Conservation (phyloP, 2,888 invertebrate genomes). For the Chesias legatella region DNA sequence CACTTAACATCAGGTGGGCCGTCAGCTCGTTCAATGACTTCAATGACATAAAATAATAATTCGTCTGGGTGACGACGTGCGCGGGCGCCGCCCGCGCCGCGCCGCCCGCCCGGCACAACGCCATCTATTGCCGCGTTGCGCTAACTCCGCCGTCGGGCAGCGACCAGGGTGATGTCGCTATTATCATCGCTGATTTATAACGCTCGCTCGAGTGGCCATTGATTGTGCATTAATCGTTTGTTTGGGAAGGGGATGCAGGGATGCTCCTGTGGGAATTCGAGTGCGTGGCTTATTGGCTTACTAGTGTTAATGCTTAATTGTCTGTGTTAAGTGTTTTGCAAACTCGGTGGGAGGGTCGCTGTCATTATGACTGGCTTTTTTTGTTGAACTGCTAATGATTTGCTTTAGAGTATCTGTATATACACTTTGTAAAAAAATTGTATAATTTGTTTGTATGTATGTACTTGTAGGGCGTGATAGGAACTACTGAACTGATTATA, state of each 20-base stretch:
- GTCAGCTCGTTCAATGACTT: no score
- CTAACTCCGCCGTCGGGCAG: slow-evolving; percentile 43
- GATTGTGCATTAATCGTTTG: slow-evolving; percentile 77
- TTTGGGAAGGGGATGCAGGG: slow-evolving; percentile 48
- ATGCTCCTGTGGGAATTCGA: slow-evolving; percentile 58
- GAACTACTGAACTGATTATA: no score
- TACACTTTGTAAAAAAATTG: no score
- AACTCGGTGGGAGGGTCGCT: slow-evolving; percentile 29
- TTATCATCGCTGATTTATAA: slow-evolving; percentile 60
- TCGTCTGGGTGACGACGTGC: no score
- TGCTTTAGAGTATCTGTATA: no score
- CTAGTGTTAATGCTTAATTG: slow-evolving; percentile 38
- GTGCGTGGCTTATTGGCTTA: slow-evolving; percentile 58
- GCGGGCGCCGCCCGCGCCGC: no score
- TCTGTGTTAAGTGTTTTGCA: slow-evolving; percentile 35
- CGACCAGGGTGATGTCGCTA: slow-evolving; percentile 47
- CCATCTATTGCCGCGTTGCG: slow-evolving; percentile 54
- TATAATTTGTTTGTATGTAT: no score
- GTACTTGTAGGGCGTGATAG: no score
- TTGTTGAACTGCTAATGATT: no score
- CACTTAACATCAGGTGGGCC: no score
- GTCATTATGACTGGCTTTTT: slow-evolving; percentile 8
- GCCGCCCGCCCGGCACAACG: slow-evolving; percentile 49
- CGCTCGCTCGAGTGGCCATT: slow-evolving; percentile 60
- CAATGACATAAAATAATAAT: no score